Conservation (phyloP, 1,140 invertebrate species). For the Drosophila mojavensis region DNA sequence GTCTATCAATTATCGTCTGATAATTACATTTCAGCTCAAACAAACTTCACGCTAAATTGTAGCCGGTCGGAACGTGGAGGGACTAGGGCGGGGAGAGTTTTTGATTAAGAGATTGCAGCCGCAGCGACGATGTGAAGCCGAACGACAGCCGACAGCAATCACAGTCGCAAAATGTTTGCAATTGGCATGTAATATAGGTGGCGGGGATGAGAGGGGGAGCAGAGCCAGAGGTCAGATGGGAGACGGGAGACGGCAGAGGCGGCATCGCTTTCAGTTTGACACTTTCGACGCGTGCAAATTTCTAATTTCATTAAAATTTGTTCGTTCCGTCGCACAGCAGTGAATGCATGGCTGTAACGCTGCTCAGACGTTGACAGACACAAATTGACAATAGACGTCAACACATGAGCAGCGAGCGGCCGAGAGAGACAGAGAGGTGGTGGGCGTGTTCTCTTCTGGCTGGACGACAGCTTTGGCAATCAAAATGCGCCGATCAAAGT, state of each 20-base stretch:
- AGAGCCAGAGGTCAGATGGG: not conserved
- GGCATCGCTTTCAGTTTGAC: conserved; percentile 50
- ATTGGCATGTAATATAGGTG: conserved; percentile 57
- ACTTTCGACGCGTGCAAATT: conserved; percentile 59
- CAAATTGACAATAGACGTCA: conserved; percentile 80
- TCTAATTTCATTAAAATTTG: conserved; percentile 80
- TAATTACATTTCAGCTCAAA: not conserved
- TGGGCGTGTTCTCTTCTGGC: conserved; percentile 12
- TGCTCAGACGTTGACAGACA: conserved; percentile 73
- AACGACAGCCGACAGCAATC: conserved; percentile 42
- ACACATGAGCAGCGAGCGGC: conserved; percentile 15
- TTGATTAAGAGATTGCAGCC: conserved; percentile 26
- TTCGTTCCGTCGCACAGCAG: conserved; percentile 30
- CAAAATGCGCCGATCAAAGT: conserved; percentile 74
- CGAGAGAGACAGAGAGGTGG: not conserved
- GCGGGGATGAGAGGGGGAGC: conserved; percentile 10
- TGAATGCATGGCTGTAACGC: conserved; percentile 8
- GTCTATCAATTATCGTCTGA: not conserved
- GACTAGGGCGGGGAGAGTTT: not conserved
- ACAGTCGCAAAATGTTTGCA: conserved; percentile 67
- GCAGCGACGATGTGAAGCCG: conserved; percentile 19
- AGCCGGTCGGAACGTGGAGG: not conserved
- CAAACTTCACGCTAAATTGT: not conserved
- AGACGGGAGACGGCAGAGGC: not conserved
- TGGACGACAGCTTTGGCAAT: conserved; percentile 63